Evolutionary conservation across 2,888 invertebrate genomes (phyloP).

Genomic region (Cartodere bifasciata): DNA sequence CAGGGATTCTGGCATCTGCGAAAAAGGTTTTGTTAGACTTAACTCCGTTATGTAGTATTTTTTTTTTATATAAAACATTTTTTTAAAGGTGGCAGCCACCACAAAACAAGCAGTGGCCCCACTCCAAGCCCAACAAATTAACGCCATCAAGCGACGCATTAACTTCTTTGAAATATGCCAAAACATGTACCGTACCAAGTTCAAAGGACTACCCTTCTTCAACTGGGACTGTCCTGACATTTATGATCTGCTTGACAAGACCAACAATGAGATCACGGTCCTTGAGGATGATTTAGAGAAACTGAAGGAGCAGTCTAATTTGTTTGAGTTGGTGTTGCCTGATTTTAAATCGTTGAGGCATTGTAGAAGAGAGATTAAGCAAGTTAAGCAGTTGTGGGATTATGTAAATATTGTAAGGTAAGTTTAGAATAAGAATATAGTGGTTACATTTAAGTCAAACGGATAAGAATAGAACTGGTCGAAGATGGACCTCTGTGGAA

Average conservation of each 20-base stretch:
- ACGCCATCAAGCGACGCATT: conserved; percentile 71
- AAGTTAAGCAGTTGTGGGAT: conserved; percentile 80
- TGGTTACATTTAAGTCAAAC: no score
- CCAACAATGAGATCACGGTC: conserved; percentile 48
- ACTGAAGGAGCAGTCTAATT: conserved; percentile 57
- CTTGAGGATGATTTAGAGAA: conserved; percentile 57
- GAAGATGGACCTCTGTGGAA: no score
- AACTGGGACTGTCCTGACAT: conserved; percentile 52
- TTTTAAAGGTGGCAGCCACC: conserved; percentile 55
- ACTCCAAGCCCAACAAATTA: conserved; percentile 77
- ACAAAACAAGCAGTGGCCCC: conserved; percentile 81
- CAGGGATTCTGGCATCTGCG: no score
- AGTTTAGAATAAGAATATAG: no score
- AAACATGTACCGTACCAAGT: conserved; percentile 61
- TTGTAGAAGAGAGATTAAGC: conserved; percentile 63
- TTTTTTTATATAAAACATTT: no score
- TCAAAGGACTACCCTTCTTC: conserved; percentile 46
- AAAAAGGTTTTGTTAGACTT: no score
- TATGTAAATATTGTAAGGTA: conserved; percentile 67
- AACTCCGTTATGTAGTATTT: no score
- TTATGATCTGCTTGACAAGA: conserved; percentile 56
- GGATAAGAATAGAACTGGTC: no score
- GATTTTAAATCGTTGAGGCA: conserved; percentile 67
- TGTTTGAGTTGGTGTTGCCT: conserved; percentile 78
- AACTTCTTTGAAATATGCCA: conserved; percentile 69